Conservation (phyloP, 2,797 vertebrate species). For the Oceanodroma leucorhoa region DNA sequence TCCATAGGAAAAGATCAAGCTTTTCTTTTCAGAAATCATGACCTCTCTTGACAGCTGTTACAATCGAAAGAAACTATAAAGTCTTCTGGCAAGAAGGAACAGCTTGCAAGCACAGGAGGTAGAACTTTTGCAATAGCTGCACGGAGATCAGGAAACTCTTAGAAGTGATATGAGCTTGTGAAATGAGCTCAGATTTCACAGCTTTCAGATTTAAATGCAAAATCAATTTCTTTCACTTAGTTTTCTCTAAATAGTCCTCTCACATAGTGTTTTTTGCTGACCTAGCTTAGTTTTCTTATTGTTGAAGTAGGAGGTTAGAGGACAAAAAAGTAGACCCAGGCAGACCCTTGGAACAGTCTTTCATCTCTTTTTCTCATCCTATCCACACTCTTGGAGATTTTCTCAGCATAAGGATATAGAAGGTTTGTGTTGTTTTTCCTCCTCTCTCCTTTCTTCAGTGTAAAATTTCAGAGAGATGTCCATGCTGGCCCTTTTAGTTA, state of each 20-base stretch:
- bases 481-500: neutral
- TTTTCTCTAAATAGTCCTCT: neutral
- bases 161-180: neutral
- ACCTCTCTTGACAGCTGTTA: neutral
- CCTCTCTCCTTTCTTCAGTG: neutral
- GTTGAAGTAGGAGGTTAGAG: neutral
- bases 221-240: neutral
- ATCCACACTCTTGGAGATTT: neutral
- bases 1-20: neutral
- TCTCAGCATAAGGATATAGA: neutral
- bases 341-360: neutral
- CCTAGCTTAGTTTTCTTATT: neutral
- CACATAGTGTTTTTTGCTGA: neutral
- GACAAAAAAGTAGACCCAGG: neutral
- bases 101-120: neutral
- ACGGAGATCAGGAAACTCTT: neutral
- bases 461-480: neutral
- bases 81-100: neutral
- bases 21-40: slow-evolving; percentile 13
- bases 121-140: neutral
- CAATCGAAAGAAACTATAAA: neutral
- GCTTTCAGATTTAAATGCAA: neutral
- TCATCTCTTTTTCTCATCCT: neutral
- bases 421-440: neutral
- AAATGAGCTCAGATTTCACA: neutral